Conservation (phyloP, 1,140 invertebrate species). For the Colletes latitarsis region DNA sequence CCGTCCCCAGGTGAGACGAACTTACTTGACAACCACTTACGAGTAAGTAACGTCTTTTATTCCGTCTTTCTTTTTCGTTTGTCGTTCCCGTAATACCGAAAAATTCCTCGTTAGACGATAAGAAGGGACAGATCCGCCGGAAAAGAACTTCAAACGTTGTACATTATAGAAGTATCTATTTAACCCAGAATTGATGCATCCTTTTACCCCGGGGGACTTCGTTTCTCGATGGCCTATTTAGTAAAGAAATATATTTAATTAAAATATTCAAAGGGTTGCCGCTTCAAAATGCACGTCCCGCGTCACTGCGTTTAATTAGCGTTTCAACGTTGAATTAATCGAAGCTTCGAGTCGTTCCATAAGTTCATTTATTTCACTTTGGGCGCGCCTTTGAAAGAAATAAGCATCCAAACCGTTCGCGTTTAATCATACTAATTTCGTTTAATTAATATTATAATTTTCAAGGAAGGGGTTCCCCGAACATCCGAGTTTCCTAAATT, state of each 20-base stretch:
- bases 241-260: background rate
- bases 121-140: too few species aligned
- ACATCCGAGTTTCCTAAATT: too few species aligned
- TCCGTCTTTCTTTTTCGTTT: too few species aligned
- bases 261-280: background rate
- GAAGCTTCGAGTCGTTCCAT: background rate
- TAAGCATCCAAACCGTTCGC: background rate
- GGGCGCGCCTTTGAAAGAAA: background rate
- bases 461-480: too few species aligned
- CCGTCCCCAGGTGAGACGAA: background rate
- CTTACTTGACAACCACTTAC: background rate
- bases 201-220: background rate
- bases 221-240: background rate
- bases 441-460: too few species aligned
- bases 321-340: background rate
- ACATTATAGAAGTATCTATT: background rate
- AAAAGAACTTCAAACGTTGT: background rate
- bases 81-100: background rate
- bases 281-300: background rate
- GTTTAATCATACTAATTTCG: background rate
- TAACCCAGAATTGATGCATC: background rate
- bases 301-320: background rate
- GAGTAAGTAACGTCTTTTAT: background rate
- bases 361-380: background rate
- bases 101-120: background rate